These are phyloP conservation scores for human DNA, from an alignment of 2,113 vertebrate species.

Conservation along the genomic window DNA sequence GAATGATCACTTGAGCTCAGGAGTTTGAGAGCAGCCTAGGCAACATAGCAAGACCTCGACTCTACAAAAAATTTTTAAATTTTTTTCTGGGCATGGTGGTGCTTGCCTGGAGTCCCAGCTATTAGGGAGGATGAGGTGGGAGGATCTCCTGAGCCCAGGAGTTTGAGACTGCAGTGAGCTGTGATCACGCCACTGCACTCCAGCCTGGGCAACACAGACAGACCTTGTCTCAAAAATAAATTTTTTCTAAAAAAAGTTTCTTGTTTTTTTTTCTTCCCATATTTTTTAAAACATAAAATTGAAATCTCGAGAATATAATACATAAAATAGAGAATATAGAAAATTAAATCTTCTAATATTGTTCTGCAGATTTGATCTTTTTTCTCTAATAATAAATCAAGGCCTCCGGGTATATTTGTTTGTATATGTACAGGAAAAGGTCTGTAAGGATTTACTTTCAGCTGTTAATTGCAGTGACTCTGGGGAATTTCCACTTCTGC, in stretches of 20 bases:
- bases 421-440: background rate
- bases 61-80: background rate
- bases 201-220: background rate
- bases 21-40: background rate
- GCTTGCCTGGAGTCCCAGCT: background rate
- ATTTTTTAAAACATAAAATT: slow-evolving; percentile 13
- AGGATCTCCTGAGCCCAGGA: background rate
- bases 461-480: background rate
- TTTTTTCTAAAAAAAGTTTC: background rate
- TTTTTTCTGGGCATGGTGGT: background rate
- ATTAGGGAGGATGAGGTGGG: background rate
- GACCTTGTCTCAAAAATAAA: background rate
- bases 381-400: background rate
- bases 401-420: background rate
- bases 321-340: background rate
- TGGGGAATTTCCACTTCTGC: background rate
- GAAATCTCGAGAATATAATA: background rate
- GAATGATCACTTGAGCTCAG: background rate
- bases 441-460: background rate
- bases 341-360: background rate
- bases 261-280: background rate
- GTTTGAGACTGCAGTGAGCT: background rate
- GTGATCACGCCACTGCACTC: background rate
- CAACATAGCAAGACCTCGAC: background rate
- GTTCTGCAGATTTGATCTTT: background rate